Base-by-base conservation (phyloP, 2,888 invertebrate species). In the Phasia obesa region DNA sequence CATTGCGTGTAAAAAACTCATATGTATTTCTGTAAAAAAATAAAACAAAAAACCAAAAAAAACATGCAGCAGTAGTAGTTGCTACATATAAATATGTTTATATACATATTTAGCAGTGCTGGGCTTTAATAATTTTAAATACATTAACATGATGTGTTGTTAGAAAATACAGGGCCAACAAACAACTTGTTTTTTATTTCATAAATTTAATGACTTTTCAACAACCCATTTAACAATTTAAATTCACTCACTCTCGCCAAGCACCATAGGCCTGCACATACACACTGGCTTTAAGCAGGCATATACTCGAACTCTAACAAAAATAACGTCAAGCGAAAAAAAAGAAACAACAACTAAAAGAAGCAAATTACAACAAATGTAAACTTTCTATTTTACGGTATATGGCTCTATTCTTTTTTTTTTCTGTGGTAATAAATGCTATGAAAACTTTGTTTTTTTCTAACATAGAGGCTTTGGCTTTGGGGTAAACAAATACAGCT, bases 201-300 rank as follows among this genome's bases (percentile, higher is more conserved):
- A 65, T 71, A 83, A 71, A 76, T 71, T 83, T 67, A 80, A 83
- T 80, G 67, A 60, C 62, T 79, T 83, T 80, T 83, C 83, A 83
- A 76, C 83, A 83, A 71, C 47, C 70, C 55, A 76, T 83, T 83
- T 60, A 75, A 71, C 70, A 65, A 60, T 60, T 49, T 57, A 11
- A 71, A 67, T 55, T 38, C 38, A 25, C 23, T 17, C 51, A 42
- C 9, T 42, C 9, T 5, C 17, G 35, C 35, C 2, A 42, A 2
- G 4, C 25, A n/a, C 38, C 2, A 17, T 7, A 7, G 13, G 19
- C n/a, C 11, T 13, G 19, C 6, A 19, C 25, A 19, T 35, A 25
- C 15, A 38, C 23, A 3, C 7, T 11, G 21, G n/a, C 23, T 11
- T 42, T n/a, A 25, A 53, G 17, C 27, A 21, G 2, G n/a, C 17